phyloP scores from a whole-genome alignment of 2,888 invertebrate genomes.

The Ceramica pisi region DNA sequence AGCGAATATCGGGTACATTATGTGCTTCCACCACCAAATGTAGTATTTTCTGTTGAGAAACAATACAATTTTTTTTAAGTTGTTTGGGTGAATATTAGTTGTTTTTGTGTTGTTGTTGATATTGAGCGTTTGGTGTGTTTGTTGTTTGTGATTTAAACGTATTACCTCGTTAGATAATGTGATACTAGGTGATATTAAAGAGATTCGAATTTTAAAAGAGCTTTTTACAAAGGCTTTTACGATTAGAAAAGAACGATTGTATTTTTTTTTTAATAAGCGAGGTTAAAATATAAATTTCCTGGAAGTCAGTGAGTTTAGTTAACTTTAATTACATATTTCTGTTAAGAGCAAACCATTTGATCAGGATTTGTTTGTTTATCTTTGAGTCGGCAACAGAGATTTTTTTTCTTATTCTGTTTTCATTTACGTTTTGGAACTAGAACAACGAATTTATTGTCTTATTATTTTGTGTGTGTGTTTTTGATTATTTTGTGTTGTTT shows the following conservation, averaged over 20 bases:
- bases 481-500: too few species aligned
- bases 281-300: slow-evolving; percentile 36
- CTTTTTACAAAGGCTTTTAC: slow-evolving; percentile 58
- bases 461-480: too few species aligned
- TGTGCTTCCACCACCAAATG: slow-evolving; percentile 79
- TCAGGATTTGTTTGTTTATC: too few species aligned
- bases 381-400: too few species aligned
- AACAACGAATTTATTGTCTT: too few species aligned
- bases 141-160: too few species aligned
- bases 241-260: slow-evolving; percentile 49
- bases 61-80: background rate
- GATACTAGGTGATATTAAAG: slow-evolving; percentile 60
- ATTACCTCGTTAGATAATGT: slow-evolving; percentile 62
- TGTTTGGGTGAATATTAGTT: background rate
- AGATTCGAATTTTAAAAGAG: slow-evolving; percentile 48
- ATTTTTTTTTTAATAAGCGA: slow-evolving; percentile 38
- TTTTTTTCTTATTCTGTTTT: too few species aligned
- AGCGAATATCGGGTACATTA: slow-evolving; percentile 43
- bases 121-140: too few species aligned
- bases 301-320: slow-evolving; percentile 9
- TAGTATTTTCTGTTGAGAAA: slow-evolving; percentile 71
- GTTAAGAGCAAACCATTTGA: background rate
- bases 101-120: too few species aligned
- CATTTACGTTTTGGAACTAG: too few species aligned
- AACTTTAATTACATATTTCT: slow-evolving; percentile 16